Conservation (phyloP, 2,888 invertebrate species). For the Ophion ventricosus region DNA sequence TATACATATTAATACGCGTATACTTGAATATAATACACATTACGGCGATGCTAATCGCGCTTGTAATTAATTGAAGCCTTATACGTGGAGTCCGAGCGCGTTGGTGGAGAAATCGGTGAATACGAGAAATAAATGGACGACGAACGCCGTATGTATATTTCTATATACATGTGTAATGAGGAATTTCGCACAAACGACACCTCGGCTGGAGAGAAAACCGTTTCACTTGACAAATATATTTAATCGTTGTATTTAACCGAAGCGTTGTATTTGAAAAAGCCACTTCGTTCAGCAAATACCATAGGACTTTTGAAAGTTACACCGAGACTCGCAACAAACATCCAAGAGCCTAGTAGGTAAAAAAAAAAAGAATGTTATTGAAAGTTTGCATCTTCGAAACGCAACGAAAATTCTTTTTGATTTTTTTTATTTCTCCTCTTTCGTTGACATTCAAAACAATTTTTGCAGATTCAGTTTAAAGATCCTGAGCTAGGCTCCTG, state of each 20-base stretch:
- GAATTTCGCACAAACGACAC: conserved; percentile 18
- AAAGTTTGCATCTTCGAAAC: too few species aligned
- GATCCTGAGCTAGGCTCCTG: neutral
- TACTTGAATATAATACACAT: conserved; percentile 21
- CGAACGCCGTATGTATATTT: neutral
- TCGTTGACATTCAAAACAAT: neutral
- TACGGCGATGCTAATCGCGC: conserved; percentile 49
- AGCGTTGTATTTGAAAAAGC: neutral
- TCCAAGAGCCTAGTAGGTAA: neutral
- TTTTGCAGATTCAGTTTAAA: neutral
- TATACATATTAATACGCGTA: conserved; percentile 4
- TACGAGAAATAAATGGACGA: conserved; percentile 27
- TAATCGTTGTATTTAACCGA: conserved; percentile 31
- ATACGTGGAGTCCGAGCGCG: conserved; percentile 31
- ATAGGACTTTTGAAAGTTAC: neutral
- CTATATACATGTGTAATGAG: neutral
- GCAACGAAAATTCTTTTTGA: too few species aligned
- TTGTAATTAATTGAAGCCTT: conserved; percentile 52
- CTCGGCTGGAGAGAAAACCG: conserved; percentile 10
- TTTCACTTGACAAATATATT: conserved; percentile 44
- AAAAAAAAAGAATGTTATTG: neutral
- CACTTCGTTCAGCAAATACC: neutral
- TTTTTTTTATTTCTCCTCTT: neutral
- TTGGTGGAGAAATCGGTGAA: conserved; percentile 40
- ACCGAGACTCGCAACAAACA: neutral